Evolutionary conservation across 2,888 invertebrate genomes (phyloP), one percentile per base, ranked within the genome.

Genomic region (Melangyna quadrimaculata): DNA sequence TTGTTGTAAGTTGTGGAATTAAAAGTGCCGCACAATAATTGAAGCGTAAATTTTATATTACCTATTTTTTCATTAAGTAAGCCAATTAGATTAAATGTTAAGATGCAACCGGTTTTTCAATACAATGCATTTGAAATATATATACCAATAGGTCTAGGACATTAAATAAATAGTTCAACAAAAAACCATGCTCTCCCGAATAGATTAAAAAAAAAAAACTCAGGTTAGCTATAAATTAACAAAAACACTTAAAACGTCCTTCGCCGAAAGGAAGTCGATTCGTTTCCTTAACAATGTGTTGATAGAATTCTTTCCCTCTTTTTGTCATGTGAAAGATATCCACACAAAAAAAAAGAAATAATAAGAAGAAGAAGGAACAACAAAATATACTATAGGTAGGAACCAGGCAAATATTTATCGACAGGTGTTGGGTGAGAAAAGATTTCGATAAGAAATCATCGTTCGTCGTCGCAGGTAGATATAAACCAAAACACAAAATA

Each of bases 211-310:
- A 73, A 53, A 53, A 72, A 61, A 53, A 48, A 27, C 40, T 27
- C 24, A 40, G 59, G 40, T 27, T 37, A 27, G 27, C 83, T 74
- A 83, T 83, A 83, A 83, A 83, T 83, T 83, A 57, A 70, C 32
- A 48, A 40, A 78, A 78, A 74, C 73, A 70, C 82, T 74, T 78
- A 78, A 83, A 73, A 71, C 40, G 57, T 83, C 72, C 78, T 79
- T 70, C 57, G 73, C 48, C 78, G 74, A 83, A 83, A 78, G 83
- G 83, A 83, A 83, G 83, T 83, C 78, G 32, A 69, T 59, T 74
- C 78, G 70, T 70, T 65, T 37, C 35, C 65, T 69, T 51, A 74
- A 78, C 83, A 83, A 83, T 74, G 83, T 74, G 78, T 59, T 74
- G 79, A 83, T 65, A 57, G 83, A 71, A 83, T 70, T 83, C 17